Conservation (phyloP, 2,797 vertebrate genomes). For the Sebastes taczanowskii region DNA sequence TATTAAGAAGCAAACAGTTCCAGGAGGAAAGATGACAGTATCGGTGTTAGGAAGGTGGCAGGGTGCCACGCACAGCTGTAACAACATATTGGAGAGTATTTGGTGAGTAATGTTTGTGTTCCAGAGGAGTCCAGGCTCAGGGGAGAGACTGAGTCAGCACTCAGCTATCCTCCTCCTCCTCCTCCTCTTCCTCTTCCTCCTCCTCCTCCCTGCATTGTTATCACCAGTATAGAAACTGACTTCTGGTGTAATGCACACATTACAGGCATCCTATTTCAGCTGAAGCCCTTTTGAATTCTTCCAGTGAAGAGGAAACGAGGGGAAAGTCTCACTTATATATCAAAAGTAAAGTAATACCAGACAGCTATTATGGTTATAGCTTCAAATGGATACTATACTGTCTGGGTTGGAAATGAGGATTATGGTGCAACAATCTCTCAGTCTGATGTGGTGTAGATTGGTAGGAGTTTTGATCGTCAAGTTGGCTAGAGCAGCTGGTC, state of each 20-base stretch:
- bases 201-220: constrained; percentile 8
- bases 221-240: constrained; percentile 13
- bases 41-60: constrained; percentile 6
- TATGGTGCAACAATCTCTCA: neutral
- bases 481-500: neutral
- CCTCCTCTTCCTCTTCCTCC: neutral
- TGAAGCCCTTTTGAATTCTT: neutral
- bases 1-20: constrained; percentile 5
- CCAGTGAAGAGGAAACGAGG: neutral
- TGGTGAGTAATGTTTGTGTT: constrained; percentile 53
- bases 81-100: constrained; percentile 27
- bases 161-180: neutral
- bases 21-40: neutral
- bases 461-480: neutral
- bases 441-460: neutral
- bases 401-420: constrained; percentile 1
- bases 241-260: constrained; percentile 23
- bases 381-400: neutral
- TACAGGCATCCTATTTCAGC: constrained; percentile 18
- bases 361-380: neutral
- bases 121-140: constrained; percentile 34
- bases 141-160: constrained; percentile 58
- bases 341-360: constrained; percentile 12
- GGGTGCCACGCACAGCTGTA: constrained; percentile 24
- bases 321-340: neutral